A percentile compares a stretch with the other conserved stretches of the same genome.
These are phyloP conservation scores for Beris chalybata DNA, from an alignment of 2,888 invertebrate genomes.

Conservation along the genomic window DNA sequence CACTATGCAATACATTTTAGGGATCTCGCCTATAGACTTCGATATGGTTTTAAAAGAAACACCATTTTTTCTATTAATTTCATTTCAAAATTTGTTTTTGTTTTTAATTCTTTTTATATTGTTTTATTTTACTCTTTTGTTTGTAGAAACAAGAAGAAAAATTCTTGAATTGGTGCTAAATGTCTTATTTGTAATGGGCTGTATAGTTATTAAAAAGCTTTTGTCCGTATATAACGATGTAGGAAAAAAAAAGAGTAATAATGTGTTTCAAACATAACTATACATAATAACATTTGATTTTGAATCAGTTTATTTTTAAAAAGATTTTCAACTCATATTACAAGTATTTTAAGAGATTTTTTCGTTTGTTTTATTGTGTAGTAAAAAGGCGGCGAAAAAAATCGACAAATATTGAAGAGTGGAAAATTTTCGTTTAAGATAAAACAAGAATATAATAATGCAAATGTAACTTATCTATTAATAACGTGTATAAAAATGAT, in stretches of 20 bases:
- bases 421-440: constrained; percentile 4
- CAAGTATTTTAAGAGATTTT: no score
- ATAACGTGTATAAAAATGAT: background rate
- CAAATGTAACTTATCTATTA: constrained; percentile 31
- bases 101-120: background rate
- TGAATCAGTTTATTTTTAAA: background rate
- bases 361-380: background rate
- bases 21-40: no score
- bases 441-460: constrained; percentile 11
- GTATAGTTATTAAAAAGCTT: constrained; percentile 8
- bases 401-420: background rate
- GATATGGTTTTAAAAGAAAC: no score
- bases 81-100: constrained; percentile 13
- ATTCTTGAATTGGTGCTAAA: constrained; percentile 28
- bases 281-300: background rate
- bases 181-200: constrained; percentile 14
- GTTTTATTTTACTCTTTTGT: background rate
- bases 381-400: background rate
- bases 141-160: constrained; percentile 11
- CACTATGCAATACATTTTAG: no score
- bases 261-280: background rate
- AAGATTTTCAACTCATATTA: background rate
- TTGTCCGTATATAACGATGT: background rate
- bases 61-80: constrained; percentile 6
- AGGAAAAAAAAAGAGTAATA: background rate